Evolutionary conservation across 1,140 invertebrate genomes (phyloP), one percentile per base, ranked within the genome.

Genomic region (Drosophila ohnishii): DNA sequence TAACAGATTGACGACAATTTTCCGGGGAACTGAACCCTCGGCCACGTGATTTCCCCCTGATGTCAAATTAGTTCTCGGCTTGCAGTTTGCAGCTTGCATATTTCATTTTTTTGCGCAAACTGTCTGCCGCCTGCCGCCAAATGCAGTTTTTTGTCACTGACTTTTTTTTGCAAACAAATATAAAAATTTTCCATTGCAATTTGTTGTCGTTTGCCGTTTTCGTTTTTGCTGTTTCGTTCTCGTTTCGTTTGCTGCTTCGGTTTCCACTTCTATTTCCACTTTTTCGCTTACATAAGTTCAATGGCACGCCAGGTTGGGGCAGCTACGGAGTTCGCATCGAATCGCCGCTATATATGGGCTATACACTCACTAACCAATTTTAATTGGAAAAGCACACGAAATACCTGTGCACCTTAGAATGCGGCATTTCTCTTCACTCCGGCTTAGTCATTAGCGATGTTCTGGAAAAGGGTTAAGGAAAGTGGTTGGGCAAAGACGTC

Each of bases 251-350:
- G 16, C 35, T 19, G 30, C 30, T 39, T 59, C 35, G 22, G 2
- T 35, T 60, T 44, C 67, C 55, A 53, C 39, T 34, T 40, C 42
- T 72, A 42, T 53, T 59, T 72, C 48, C 80, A 76, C 30, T 8
- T 70, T 53, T 80, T 65, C 51, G 78, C 82, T 86, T 86, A 86
- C 80, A 85, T 86, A 87, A 86, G 82, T 86, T 87, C 83, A 87
- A 82, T 86, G 82, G 79, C 83, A 86, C 80, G 75, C 66, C 74
- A 67, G 72, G 62, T 53, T 51, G 73, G 40, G 35, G 39, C 37
- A 53, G 51, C 60, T 59, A 42, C 28, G 28, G 60, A 73, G 59
- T 47, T 71, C 60, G 50, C 5, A 59, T 34, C 44, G 45, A 45
- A 55, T 42, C 16, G 45, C 22, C 57, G 19, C 57, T 59, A n/a